These are phyloP conservation scores for Argyresthia goedartella DNA, from an alignment of 2,888 invertebrate species.

Conservation along the genomic window DNA sequence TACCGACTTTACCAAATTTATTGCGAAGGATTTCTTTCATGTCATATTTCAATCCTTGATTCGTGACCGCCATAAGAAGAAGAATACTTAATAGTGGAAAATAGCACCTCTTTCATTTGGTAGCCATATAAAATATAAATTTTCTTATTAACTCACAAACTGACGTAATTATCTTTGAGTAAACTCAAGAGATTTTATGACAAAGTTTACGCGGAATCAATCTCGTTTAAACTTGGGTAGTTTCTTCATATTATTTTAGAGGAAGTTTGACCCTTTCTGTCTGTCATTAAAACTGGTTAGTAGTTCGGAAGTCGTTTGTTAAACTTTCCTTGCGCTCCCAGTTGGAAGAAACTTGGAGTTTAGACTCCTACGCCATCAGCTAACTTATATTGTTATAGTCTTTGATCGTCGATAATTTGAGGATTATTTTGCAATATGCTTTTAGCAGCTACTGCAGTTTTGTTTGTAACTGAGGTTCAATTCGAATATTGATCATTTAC, in stretches of 20 bases:
- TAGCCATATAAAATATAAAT: conserved; percentile 14
- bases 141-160: conserved; percentile 12
- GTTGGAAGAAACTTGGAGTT: background rate
- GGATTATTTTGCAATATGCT: background rate
- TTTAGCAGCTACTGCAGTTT: no score
- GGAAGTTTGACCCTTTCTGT: conserved; percentile 14
- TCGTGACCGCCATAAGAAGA: no score
- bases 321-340: conserved; percentile 11
- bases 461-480: no score
- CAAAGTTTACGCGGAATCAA: conserved; percentile 19
- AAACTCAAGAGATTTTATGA: conserved; percentile 14
- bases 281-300: conserved; percentile 22
- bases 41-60: no score
- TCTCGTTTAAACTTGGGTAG: conserved; percentile 19
- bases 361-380: background rate
- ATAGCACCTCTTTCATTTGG: no score
- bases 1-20: no score
- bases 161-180: conserved; percentile 14
- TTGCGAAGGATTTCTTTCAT: no score
- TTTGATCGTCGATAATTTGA: background rate
- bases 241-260: conserved; percentile 8
- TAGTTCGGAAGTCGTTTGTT: background rate
- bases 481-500: no score
- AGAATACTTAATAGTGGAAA: no score
- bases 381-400: background rate